Conservation (phyloP, 2,888 invertebrate species). For the Catotricha subobsoleta region DNA sequence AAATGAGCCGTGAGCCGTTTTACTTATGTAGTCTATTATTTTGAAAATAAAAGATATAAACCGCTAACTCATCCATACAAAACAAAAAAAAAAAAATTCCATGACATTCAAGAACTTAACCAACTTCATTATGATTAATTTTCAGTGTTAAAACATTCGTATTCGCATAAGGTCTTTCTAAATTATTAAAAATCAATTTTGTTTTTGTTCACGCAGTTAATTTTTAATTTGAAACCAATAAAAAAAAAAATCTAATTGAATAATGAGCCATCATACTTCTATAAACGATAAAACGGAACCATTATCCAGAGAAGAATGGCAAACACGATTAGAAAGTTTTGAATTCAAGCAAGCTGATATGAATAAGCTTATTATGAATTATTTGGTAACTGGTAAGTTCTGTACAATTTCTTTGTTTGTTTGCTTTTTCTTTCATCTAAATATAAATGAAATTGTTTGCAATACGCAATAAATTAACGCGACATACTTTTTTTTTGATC, state of each 20-base stretch:
- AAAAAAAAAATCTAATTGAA: neutral
- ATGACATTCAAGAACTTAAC: no score
- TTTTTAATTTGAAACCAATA: no score
- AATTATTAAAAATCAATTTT: no score
- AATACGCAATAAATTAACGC: neutral
- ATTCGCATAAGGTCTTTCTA: no score
- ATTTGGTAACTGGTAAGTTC: conserved; percentile 75
- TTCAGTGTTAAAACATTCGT: no score
- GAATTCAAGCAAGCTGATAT: conserved; percentile 81
- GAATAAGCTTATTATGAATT: conserved; percentile 97
- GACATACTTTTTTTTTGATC: neutral
- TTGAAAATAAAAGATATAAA: no score
- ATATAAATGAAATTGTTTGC: neutral
- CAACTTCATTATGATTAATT: no score
- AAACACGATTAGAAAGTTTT: conserved; percentile 29
- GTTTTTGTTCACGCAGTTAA: no score
- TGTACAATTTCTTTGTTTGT: neutral
- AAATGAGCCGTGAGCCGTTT: no score
- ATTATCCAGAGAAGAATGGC: conserved; percentile 28
- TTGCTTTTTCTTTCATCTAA: neutral
- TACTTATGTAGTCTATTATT: no score
- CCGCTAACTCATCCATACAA: no score
- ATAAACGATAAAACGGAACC: conserved; percentile 21
- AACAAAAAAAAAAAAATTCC: no score
- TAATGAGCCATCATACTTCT: conserved; percentile 3